A percentile compares a stretch with the other conserved stretches of the same genome.
Evolutionary conservation across 2,797 vertebrate genomes (phyloP).

Genomic region (Australoheros facetus): DNA sequence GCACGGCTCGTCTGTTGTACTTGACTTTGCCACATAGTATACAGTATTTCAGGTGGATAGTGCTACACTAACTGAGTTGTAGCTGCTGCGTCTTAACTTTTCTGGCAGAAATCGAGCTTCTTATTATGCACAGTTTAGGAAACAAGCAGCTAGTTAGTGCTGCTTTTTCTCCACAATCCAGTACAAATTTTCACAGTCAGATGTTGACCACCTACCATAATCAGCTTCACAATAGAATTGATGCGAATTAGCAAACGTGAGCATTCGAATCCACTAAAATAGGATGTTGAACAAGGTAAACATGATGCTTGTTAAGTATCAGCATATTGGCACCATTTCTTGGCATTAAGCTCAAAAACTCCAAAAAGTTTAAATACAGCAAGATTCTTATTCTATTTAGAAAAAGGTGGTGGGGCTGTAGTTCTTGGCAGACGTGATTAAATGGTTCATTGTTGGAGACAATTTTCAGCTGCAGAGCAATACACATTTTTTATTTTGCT

Average conservation of each 20-base stretch:
- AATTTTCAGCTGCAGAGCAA: not conserved
- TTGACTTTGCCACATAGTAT: rapidly evolving
- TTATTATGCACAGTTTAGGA: not conserved
- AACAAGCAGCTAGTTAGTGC: not conserved
- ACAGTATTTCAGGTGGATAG: not conserved
- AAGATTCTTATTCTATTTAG: not conserved
- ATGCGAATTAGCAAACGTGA: not conserved
- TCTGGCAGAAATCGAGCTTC: not conserved
- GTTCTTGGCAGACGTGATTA: not conserved
- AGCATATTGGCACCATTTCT: not conserved
- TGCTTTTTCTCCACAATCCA: not conserved
- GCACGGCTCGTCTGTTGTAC: not conserved
- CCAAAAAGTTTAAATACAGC: not conserved
- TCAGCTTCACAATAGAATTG: not conserved
- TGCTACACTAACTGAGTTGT: not conserved
- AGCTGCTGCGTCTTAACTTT: not conserved
- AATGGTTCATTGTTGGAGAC: not conserved
- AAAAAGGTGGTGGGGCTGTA: not conserved
- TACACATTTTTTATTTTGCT: not conserved
- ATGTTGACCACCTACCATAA: not conserved
- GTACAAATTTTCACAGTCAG: not conserved
- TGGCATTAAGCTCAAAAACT: not conserved
- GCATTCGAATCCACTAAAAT: not conserved
- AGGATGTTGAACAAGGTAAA: not conserved
- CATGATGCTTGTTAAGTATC: not conserved